Evolutionary conservation across 1,140 invertebrate species (phyloP), one percentile per base, ranked within the genome.

Genomic region (Procambarus virginalis): DNA sequence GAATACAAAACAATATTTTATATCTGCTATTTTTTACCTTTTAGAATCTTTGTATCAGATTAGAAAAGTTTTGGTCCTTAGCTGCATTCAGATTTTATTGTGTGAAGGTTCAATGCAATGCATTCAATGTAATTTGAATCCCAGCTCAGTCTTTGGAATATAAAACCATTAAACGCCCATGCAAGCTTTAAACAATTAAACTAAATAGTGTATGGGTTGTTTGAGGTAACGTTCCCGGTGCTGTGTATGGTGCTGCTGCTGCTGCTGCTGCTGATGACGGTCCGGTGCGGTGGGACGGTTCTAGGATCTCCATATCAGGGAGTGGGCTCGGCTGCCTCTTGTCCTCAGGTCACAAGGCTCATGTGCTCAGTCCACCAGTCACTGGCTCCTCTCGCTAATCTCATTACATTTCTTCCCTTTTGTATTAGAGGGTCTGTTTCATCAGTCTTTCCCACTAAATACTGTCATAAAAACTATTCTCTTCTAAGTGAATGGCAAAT

Each of bases 281-380:
- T 76, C 60, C 48, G 84, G 84, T 90, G 89, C 48, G 84, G 89
- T 70, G 78, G 89, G 84, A 86, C 84, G 84, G 89, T 90, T 89
- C 89, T 90, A 85, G 82, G 89, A 90, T 90, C 89, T 90, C 89
- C 89, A 90, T 90, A 90, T 90, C 89, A 90, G 89, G 84, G 89
- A 90, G 89, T 90, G 89, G 89, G 82, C 77, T 73, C 84, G 84
- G 89, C 89, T 81, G 89, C 82, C 89, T 85, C 84, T 86, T 90
- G 89, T 86, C 89, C 89, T 90, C 89, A 90, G 89, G 89, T 90
- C 89, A 90, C 89, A 90, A 79, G 89, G 89, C 89, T 90, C 83
- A 85, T 90, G 89, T 90, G 83, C 84, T 90, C 89, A 90, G 82
- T 90, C 83, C 83, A 90, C 82, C 84, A 90, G 82, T 90, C 89